A percentile compares a stretch with the other conserved stretches of the same genome.
Conservation (phyloP, 2,113 vertebrate species). For the Tragelaphus strepsiceros region DNA sequence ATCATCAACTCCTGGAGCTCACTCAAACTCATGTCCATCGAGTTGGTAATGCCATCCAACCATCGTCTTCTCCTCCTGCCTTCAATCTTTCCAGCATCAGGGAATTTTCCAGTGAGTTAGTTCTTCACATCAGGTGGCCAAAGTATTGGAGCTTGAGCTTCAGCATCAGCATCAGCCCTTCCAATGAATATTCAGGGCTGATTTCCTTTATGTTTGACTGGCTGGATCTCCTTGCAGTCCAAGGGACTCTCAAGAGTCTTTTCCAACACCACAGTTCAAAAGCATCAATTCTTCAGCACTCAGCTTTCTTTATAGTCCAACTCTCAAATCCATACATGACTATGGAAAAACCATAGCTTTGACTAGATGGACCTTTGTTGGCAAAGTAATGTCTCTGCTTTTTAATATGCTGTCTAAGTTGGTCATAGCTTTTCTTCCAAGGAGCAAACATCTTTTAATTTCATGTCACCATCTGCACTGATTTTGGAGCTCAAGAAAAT, state of each 20-base stretch:
- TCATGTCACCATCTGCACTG: not conserved
- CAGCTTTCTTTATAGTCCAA: not conserved
- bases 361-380: not conserved
- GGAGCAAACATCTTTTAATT: not conserved
- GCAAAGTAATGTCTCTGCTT: not conserved
- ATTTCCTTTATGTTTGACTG: not conserved
- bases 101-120: not conserved
- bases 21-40: not conserved
- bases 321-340: not conserved
- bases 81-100: not conserved
- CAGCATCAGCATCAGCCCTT: not conserved
- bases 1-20: not conserved
- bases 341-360: not conserved
- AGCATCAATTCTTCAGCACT: fast-evolving
- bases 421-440: not conserved
- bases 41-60: not conserved
- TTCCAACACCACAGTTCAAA: not conserved
- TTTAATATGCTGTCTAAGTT: not conserved
- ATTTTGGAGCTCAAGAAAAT: not conserved
- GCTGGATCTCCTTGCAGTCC: not conserved
- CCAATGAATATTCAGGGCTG: not conserved
- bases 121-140: not conserved
- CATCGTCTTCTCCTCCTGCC: not conserved
- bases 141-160: not conserved
- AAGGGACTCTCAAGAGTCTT: not conserved